Conservation (phyloP, 2,113 vertebrate species). For the Benitochromis conjunctus region DNA sequence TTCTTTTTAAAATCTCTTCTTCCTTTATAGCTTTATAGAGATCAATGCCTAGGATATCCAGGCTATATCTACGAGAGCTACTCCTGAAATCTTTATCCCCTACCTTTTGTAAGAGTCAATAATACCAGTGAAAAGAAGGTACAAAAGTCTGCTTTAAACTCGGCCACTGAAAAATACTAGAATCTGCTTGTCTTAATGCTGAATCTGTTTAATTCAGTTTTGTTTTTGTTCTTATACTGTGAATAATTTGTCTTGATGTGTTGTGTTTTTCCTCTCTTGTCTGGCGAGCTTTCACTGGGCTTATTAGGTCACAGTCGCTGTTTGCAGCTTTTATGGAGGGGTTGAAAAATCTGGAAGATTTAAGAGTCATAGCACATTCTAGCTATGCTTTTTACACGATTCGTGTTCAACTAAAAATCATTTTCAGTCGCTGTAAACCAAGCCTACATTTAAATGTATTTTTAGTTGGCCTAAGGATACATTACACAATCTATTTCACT, state of each 20-base stretch:
- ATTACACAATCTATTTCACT: background rate
- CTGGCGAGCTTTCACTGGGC: background rate
- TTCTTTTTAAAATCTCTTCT: background rate
- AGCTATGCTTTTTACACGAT: background rate
- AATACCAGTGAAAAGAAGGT: background rate
- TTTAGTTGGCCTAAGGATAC: background rate
- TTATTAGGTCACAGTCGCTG: background rate
- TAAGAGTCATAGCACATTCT: background rate
- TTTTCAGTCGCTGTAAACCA: background rate
- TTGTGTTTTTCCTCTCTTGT: background rate
- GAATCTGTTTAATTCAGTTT: background rate
- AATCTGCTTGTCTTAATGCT: background rate
- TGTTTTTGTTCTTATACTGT: background rate
- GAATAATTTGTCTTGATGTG: background rate
- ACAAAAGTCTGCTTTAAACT: background rate
- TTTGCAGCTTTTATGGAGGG: background rate
- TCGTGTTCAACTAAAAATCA: background rate
- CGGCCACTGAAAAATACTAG: background rate
- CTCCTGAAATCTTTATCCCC: background rate
- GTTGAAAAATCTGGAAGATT: background rate
- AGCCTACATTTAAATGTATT: background rate
- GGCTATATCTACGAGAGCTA: accelerated
- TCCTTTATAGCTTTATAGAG: background rate
- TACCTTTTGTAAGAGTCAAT: background rate
- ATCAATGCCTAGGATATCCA: accelerated